Percentiles rank a stretch among this genome's conserved stretches.
Conservation (phyloP, 2,113 vertebrate species). For the Emydocephalus ijimae region DNA sequence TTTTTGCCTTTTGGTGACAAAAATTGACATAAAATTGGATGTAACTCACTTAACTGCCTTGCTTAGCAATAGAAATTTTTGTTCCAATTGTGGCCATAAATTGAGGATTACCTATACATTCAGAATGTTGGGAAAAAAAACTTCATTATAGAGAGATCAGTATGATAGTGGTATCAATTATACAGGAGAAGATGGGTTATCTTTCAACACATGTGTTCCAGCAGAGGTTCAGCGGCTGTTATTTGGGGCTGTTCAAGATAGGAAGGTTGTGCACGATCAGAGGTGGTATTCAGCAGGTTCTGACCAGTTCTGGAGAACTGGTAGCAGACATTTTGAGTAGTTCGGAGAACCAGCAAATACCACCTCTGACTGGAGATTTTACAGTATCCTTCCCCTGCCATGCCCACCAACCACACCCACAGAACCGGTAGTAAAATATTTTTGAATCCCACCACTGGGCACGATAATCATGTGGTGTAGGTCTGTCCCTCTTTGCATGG, state of each 20-base stretch:
- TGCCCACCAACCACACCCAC: too few species aligned
- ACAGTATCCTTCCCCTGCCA: too few species aligned
- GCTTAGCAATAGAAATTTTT: neutral
- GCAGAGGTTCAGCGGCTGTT: neutral
- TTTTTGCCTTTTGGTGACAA: neutral
- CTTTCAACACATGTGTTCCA: neutral
- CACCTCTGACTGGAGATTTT: too few species aligned
- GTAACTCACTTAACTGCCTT: neutral
- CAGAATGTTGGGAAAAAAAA: neutral
- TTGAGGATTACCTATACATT: neutral
- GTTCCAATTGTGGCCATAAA: neutral
- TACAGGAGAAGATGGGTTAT: neutral
- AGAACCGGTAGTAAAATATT: too few species aligned
- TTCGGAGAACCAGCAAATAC: too few species aligned
- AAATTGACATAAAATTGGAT: neutral
- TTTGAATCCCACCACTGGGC: neutral
- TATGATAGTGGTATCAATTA: neutral
- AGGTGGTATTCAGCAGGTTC: too few species aligned
- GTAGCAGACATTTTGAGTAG: too few species aligned
- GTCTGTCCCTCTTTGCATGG: neutral
- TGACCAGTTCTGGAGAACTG: too few species aligned
- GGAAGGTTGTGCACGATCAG: neutral
- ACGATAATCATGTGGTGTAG: neutral
- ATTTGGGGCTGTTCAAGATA: neutral
- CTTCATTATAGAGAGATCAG: neutral